Evolutionary conservation across 2,797 vertebrate genomes (phyloP).

Genomic region (Platalea minor): DNA sequence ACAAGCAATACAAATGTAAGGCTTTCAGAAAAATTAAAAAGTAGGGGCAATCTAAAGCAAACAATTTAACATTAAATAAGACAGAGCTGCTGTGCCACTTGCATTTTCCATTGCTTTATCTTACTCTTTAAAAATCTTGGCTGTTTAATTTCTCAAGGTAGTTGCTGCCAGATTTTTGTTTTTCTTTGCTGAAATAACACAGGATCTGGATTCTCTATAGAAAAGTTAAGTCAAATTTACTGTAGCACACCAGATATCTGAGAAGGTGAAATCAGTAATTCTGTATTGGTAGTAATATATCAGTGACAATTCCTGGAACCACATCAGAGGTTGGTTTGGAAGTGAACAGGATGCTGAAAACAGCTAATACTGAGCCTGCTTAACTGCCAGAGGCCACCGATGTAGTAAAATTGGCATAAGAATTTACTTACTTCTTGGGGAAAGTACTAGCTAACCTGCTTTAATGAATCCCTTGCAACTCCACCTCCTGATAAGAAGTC

Average conservation of each 20-base stretch:
- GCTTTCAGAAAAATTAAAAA: neutral
- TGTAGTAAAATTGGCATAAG: neutral
- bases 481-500: neutral
- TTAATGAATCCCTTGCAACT: neutral
- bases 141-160: neutral
- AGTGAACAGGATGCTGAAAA: neutral
- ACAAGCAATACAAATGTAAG: neutral
- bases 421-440: neutral
- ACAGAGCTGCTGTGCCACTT: neutral
- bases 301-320: neutral
- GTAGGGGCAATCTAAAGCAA: neutral
- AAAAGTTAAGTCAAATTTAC: neutral
- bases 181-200: neutral
- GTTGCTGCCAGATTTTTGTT: slow-evolving; percentile 5
- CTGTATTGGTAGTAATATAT: neutral
- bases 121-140: neutral
- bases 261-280: neutral
- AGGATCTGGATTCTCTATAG: neutral
- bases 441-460: neutral
- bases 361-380: neutral
- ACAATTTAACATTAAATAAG: neutral
- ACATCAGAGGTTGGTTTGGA: neutral
- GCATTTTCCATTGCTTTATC: neutral
- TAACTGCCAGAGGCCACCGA: neutral
- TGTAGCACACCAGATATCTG: neutral